Evolutionary conservation across 2,888 invertebrate species (phyloP).

Genomic region (Nymphalis urticae): DNA sequence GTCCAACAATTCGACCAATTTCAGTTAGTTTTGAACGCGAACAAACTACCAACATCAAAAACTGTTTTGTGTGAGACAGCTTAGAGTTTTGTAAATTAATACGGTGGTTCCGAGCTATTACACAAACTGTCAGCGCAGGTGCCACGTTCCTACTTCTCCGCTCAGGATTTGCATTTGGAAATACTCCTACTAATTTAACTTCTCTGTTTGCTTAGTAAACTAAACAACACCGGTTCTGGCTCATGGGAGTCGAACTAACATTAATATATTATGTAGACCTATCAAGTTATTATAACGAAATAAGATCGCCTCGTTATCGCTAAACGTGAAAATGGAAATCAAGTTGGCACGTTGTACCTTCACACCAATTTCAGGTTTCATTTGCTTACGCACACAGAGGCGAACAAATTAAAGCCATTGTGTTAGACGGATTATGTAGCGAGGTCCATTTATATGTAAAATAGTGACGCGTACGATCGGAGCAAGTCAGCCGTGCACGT

Average conservation of each 20-base stretch:
- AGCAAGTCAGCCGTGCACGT: constrained; percentile 60
- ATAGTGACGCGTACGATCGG: constrained; percentile 73
- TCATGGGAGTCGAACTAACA: constrained; percentile 50
- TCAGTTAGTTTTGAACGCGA: constrained; percentile 45
- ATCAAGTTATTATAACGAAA: constrained; percentile 30
- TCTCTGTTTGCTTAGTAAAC: constrained; percentile 66
- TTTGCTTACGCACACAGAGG: constrained; percentile 66
- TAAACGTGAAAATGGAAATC: constrained; percentile 12
- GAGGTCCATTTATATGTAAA: constrained; percentile 80
- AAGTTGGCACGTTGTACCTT: constrained; percentile 31
- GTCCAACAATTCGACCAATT: constrained; percentile 32
- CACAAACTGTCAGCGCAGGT: constrained; percentile 78
- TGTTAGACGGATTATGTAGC: constrained; percentile 76
- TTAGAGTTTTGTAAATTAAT: constrained; percentile 78
- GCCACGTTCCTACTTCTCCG: constrained; percentile 59
- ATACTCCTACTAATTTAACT: constrained; percentile 75
- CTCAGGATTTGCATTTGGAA: constrained; percentile 72
- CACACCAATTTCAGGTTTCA: constrained; percentile 61
- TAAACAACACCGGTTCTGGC: constrained; percentile 57
- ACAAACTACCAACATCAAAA: constrained; percentile 62
- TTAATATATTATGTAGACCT: constrained; percentile 37
- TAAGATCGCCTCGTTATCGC: constrained; percentile 13
- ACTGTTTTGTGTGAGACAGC: constrained; percentile 68
- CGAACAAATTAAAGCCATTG: constrained; percentile 78
- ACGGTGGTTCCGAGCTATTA: constrained; percentile 77